A percentile compares a stretch with the other conserved stretches of the same genome.
Conservation (phyloP, 2,113 vertebrate genomes). For the Xyrauchen texanus region DNA sequence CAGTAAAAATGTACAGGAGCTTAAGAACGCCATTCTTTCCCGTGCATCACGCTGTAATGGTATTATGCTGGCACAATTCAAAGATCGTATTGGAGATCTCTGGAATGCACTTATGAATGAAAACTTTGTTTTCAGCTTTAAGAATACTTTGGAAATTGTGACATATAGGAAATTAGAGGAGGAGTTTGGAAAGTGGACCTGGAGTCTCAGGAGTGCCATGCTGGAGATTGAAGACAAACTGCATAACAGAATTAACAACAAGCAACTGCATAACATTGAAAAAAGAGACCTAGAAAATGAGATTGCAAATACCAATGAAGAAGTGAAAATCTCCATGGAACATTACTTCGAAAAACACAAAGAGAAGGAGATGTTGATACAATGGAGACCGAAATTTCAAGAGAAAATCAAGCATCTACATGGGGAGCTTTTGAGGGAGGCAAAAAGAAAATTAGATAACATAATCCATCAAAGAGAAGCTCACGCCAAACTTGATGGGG, state of each 20-base stretch:
- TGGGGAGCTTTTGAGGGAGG: constrained; percentile 53
- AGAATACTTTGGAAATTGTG: constrained; percentile 66
- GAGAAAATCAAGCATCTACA: constrained; percentile 51
- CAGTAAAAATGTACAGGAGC: constrained; percentile 51
- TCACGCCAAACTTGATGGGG: constrained; percentile 46
- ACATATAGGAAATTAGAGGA: constrained; percentile 61
- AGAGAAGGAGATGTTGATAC: constrained; percentile 61
- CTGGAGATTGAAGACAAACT: constrained; percentile 61
- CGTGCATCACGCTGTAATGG: constrained; percentile 19
- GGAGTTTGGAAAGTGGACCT: not conserved
- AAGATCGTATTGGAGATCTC: constrained; percentile 63
- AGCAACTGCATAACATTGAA: constrained; percentile 13
- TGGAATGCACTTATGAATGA: constrained; percentile 54
- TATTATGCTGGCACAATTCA: constrained; percentile 59
- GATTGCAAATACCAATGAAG: constrained; percentile 31
- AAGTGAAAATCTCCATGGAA: constrained; percentile 54
- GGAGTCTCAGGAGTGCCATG: constrained; percentile 58
- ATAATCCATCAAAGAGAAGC: constrained; percentile 50
- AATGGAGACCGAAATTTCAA: constrained; percentile 61
- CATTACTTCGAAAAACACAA: constrained; percentile 62
- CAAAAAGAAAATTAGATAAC: constrained; percentile 47
- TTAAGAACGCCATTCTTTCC: constrained; percentile 44
- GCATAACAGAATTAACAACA: constrained; percentile 57
- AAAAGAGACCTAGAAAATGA: constrained; percentile 5
- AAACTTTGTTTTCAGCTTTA: constrained; percentile 71